These are phyloP conservation scores for Seriola quinqueradiata DNA, from an alignment of 2,113 vertebrate genomes.

Conservation along the genomic window DNA sequence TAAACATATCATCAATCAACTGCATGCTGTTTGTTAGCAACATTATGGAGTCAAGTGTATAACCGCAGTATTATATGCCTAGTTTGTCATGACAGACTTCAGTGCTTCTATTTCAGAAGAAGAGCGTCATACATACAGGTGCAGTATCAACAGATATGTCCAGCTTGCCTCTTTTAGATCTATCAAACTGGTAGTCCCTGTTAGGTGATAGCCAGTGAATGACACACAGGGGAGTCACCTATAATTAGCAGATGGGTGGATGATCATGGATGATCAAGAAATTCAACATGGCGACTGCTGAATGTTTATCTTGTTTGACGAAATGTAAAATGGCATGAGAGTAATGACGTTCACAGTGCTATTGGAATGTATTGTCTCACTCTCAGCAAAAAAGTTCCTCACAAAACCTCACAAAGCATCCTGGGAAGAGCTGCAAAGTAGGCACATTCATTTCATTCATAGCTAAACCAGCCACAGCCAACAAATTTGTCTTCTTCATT, in stretches of 20 bases:
- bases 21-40: neutral
- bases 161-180: slow-evolving; percentile 18
- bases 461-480: neutral
- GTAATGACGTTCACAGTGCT: neutral
- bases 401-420: slow-evolving; percentile 7
- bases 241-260: neutral
- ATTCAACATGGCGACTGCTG: slow-evolving; percentile 12
- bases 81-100: slow-evolving; percentile 2
- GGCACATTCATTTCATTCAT: neutral
- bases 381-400: slow-evolving; percentile 1
- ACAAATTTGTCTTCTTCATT: neutral
- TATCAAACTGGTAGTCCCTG: slow-evolving; percentile 10
- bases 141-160: slow-evolving; percentile 7
- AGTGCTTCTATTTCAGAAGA: neutral
- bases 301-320: slow-evolving; percentile 12
- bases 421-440: neutral
- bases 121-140: neutral
- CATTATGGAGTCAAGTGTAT: neutral
- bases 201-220: slow-evolving; percentile 28
- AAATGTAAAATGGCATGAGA: slow-evolving; percentile 6
- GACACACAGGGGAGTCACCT: slow-evolving; percentile 54
- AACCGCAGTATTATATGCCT: neutral
- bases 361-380: neutral
- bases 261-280: slow-evolving; percentile 16
- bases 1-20: neutral